These are phyloP conservation scores for Thalassaphorura encarpata DNA, from an alignment of 1,140 invertebrate species.

Conservation along the genomic window DNA sequence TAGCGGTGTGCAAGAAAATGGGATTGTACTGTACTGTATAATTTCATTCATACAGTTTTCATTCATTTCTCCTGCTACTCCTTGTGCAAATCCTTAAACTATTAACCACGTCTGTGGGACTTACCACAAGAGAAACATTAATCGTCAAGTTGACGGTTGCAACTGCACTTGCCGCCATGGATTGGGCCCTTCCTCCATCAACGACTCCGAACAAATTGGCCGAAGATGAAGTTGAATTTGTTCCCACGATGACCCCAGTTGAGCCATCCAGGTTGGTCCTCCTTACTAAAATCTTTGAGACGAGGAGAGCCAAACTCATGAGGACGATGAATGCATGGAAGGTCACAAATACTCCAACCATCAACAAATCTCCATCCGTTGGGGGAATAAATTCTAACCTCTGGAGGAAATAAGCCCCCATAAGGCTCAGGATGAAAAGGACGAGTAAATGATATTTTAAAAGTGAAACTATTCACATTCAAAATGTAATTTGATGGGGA, in stretches of 20 bases:
- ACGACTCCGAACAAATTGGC: constrained; percentile 1
- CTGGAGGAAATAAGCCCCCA: background rate
- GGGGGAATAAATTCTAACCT: background rate
- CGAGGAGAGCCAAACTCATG: background rate
- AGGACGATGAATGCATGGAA: background rate
- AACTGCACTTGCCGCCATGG: background rate
- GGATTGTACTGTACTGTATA: background rate
- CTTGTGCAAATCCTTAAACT: background rate
- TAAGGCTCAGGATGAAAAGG: constrained; percentile 1
- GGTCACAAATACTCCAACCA: background rate
- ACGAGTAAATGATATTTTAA: constrained; percentile 8
- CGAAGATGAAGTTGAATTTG: constrained; percentile 4
- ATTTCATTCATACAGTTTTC: background rate
- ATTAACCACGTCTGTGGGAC: background rate
- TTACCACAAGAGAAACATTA: constrained; percentile 1
- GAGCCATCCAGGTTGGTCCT: background rate
- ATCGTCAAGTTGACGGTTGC: constrained; percentile 2
- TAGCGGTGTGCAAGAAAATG: no score
- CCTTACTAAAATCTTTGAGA: background rate
- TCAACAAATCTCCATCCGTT: background rate
- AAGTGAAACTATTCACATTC: constrained; percentile 1
- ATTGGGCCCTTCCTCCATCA: background rate
- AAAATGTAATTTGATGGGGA: constrained; percentile 9
- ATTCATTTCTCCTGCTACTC: background rate
- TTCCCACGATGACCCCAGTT: background rate